phyloP scores from a whole-genome alignment of 2,797 vertebrate genomes.

The Thunnus albacares region DNA sequence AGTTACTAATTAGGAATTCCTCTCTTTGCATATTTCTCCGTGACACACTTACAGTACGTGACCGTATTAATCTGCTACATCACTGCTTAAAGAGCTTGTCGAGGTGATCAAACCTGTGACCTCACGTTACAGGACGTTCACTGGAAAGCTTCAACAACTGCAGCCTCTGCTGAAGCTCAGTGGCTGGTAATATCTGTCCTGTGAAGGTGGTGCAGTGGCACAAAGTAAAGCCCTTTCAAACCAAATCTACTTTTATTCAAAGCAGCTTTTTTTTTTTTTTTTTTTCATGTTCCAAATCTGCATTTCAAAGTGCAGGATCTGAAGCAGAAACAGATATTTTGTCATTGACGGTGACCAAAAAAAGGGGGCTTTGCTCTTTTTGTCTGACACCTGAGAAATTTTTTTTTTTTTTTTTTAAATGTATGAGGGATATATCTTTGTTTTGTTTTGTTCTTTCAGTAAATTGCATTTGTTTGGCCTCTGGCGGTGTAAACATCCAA shows the following conservation, averaged over 20 bases:
- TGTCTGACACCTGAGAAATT: slow-evolving; percentile 43
- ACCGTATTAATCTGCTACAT: not conserved
- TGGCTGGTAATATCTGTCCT: not conserved
- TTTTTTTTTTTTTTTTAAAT: slow-evolving; percentile 3
- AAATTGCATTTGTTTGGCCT: slow-evolving; percentile 59
- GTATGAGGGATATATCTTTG: slow-evolving; percentile 27
- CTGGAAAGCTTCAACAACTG: not conserved
- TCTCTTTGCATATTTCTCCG: slow-evolving; percentile 11
- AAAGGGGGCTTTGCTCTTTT: slow-evolving; percentile 35
- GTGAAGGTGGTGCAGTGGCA: slow-evolving; percentile 1
- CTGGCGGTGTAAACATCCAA: slow-evolving; percentile 50
- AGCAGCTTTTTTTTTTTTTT: slow-evolving; percentile 18
- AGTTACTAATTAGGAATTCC: slow-evolving; percentile 34
- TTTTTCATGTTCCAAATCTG: slow-evolving; percentile 37
- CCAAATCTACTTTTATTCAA: slow-evolving; percentile 59
- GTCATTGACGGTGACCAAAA: slow-evolving; percentile 29
- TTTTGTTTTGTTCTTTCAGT: slow-evolving; percentile 44
- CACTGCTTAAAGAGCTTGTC: slow-evolving; percentile 8
- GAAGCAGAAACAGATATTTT: slow-evolving; percentile 42
- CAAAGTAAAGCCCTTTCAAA: slow-evolving; percentile 39
- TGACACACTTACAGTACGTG: not conserved
- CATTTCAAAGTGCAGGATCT: slow-evolving; percentile 64
- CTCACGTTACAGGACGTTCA: slow-evolving; percentile 9
- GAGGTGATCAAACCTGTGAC: slow-evolving; percentile 43
- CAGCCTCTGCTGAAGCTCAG: not conserved